A percentile compares a stretch with the other conserved stretches of the same genome.
These are phyloP conservation scores for Plusia festucae DNA, from an alignment of 2,888 invertebrate genomes.

Conservation along the genomic window DNA sequence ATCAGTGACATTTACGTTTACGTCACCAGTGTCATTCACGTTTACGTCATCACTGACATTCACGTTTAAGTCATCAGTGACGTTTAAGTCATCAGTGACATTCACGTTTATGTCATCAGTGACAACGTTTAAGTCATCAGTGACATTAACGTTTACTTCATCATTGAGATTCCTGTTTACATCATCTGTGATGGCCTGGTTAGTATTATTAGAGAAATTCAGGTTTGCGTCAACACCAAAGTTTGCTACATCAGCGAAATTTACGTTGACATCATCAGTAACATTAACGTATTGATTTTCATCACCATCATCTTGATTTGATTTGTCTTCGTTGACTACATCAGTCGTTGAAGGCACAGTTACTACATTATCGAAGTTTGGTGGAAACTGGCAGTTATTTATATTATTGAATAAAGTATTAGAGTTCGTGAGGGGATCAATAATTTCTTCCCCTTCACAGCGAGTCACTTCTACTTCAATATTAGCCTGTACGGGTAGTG, in stretches of 20 bases:
- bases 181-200: neutral
- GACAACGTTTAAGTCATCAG: neutral
- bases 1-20: neutral
- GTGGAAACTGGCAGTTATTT: constrained; percentile 21
- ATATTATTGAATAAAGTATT: constrained; percentile 45
- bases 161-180: neutral
- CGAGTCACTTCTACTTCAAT: constrained; percentile 51
- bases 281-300: constrained; percentile 67
- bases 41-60: neutral
- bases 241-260: neutral
- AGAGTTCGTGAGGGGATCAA: constrained; percentile 65
- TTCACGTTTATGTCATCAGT: neutral
- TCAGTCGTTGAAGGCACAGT: constrained; percentile 24
- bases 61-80: neutral
- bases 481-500: constrained; percentile 57
- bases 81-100: neutral
- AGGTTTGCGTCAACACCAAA: neutral
- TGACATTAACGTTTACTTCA: neutral
- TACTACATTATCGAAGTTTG: constrained; percentile 25
- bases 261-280: constrained; percentile 52
- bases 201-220: neutral
- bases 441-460: constrained; percentile 47
- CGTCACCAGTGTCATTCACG: neutral
- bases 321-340: constrained; percentile 24
- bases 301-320: constrained; percentile 54